These are phyloP conservation scores for Mantis religiosa DNA, from an alignment of 2,888 invertebrate species.

Conservation along the genomic window DNA sequence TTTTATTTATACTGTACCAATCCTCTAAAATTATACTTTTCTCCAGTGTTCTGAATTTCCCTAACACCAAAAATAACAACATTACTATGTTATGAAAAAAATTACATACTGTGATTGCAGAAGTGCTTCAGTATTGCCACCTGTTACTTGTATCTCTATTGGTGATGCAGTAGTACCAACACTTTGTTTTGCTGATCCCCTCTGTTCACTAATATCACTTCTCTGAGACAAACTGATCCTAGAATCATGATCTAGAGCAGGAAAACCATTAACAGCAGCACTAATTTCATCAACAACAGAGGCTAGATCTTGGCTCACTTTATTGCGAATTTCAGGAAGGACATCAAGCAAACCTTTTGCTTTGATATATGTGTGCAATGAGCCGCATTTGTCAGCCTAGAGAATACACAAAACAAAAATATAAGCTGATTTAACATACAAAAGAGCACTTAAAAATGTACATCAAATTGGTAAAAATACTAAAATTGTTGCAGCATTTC, in stretches of 20 bases:
- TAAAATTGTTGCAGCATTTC: slow-evolving; percentile 45
- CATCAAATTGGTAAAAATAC: slow-evolving; percentile 26
- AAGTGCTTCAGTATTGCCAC: background rate
- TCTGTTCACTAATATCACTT: background rate
- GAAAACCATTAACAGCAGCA: slow-evolving; percentile 43
- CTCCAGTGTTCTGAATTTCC: no score
- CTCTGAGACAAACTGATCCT: background rate
- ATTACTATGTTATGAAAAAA: no score
- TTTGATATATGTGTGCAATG: slow-evolving; percentile 51
- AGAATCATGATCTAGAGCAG: background rate
- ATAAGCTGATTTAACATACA: background rate
- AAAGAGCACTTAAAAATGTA: background rate
- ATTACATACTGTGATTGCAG: background rate
- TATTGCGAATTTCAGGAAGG: slow-evolving; percentile 46
- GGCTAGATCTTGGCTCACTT: slow-evolving; percentile 45
- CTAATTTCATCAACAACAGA: slow-evolving; percentile 48
- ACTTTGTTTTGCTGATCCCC: background rate
- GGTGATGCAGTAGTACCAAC: background rate
- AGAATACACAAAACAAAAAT: background rate
- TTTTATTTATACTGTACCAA: no score
- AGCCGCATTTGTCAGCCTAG: slow-evolving; percentile 37
- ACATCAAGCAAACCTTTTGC: slow-evolving; percentile 44
- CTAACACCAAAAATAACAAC: no score
- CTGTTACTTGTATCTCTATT: background rate
- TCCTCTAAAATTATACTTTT: no score